phyloP scores from a whole-genome alignment of 2,797 vertebrate genomes.

The Sphenodon punctatus region DNA sequence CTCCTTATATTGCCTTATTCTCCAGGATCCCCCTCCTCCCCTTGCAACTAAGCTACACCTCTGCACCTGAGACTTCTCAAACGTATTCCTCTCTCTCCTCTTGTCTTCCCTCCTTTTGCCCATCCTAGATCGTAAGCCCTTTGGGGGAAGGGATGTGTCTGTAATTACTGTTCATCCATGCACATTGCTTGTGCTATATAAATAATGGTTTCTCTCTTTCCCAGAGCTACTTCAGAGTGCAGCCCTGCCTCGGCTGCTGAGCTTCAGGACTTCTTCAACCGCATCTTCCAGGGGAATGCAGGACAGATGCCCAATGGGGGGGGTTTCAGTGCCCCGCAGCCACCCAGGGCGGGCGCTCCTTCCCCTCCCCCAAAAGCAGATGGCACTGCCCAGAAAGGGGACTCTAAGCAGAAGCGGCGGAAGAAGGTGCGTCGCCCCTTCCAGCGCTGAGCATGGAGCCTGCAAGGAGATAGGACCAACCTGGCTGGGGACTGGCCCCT shows the following conservation, averaged over 20 bases:
- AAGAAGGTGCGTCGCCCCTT: constrained; percentile 93
- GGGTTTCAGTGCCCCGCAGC: constrained; percentile 75
- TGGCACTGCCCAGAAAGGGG: constrained; percentile 61
- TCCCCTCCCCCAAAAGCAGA: constrained; percentile 74
- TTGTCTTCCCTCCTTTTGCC: neutral
- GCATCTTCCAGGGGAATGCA: constrained; percentile 87
- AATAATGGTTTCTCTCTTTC: too few relatives aligned
- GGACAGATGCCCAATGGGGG: constrained; percentile 83
- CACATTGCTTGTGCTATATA: too few relatives aligned
- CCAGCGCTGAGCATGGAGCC: constrained; percentile 81
- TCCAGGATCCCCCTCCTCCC: too few relatives aligned
- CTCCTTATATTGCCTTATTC: too few relatives aligned
- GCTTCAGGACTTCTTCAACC: constrained; percentile 88
- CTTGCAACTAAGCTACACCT: too few relatives aligned
- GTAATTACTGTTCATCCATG: too few relatives aligned
- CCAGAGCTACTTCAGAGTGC: constrained; percentile 74
- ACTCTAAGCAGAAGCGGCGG: constrained; percentile 77
- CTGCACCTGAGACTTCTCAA: too few relatives aligned
- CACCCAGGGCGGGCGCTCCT: constrained; percentile 45
- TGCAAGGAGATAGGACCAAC: neutral
- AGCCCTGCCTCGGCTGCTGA: constrained; percentile 82
- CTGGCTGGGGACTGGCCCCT: neutral
- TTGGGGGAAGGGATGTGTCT: too few relatives aligned
- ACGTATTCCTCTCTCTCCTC: neutral
- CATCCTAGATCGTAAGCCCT: too few relatives aligned